These are phyloP conservation scores for Acanthosepion pharaonis DNA, from an alignment of 2,888 invertebrate species.

Conservation along the genomic window DNA sequence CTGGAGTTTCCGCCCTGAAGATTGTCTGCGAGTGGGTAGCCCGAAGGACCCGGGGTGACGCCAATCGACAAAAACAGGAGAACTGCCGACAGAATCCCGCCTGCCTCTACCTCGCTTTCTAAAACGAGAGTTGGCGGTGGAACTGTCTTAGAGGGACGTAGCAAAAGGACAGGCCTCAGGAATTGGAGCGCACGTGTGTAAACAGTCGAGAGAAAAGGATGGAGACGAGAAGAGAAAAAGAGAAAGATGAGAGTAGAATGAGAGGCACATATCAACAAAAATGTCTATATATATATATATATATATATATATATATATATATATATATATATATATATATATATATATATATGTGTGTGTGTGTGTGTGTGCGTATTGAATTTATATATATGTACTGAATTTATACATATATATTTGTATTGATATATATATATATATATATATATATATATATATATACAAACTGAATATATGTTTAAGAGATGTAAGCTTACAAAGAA, in stretches of 20 bases:
- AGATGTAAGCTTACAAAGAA: not conserved
- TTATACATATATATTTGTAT: no score
- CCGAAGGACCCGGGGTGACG: slow-evolving; percentile 4
- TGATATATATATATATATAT: not conserved
- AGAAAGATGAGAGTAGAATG: not conserved
- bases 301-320: slow-evolving; percentile 20
- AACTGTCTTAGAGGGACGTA: not conserved
- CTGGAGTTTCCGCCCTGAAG: not conserved
- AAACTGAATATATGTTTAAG: not conserved
- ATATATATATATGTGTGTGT: not conserved
- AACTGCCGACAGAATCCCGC: not conserved
- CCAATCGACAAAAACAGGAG: not conserved
- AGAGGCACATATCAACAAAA: not conserved
- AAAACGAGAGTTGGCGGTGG: not conserved
- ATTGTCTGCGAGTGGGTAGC: not conserved
- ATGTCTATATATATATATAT: not conserved
- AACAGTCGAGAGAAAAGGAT: not conserved
- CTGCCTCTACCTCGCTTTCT: not conserved
- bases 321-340: not conserved
- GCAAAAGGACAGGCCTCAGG: slow-evolving; percentile 4
- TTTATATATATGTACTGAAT: no score
- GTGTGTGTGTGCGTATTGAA: no score
- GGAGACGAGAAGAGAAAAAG: not conserved
- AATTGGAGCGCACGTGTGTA: slow-evolving; percentile 39
- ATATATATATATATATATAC: not conserved